Conservation (phyloP, 2,113 vertebrate genomes). For the Sylvilagus bachmani region DNA sequence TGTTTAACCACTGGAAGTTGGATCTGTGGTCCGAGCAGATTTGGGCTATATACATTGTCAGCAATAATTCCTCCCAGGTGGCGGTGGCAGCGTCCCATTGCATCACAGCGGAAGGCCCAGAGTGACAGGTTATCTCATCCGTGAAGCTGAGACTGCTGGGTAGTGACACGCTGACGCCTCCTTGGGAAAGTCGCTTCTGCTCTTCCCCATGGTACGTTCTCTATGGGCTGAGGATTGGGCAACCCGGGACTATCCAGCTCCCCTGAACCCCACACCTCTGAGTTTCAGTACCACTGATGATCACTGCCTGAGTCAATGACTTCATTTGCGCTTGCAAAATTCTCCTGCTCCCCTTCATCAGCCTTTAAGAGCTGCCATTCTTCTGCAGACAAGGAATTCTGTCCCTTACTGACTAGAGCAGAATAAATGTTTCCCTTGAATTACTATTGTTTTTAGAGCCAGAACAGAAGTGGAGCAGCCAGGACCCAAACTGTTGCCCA, state of each 20-base stretch:
- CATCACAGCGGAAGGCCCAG: not conserved
- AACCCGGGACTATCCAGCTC: not conserved
- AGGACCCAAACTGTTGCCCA: no score
- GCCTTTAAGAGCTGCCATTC: not conserved
- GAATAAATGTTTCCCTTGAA: not conserved
- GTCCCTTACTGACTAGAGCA: not conserved
- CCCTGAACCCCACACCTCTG: not conserved
- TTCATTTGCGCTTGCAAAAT: not conserved
- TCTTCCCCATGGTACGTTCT: not conserved
- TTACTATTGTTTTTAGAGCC: not conserved
- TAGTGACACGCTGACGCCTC: not conserved
- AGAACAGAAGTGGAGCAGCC: no score
- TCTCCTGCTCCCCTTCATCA: not conserved
- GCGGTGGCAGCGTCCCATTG: not conserved
- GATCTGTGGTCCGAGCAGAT: not conserved
- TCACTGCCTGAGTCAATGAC: conserved; percentile 6
- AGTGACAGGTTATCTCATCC: not conserved
- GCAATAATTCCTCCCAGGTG: not conserved
- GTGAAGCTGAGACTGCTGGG: not conserved
- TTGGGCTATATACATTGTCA: not conserved
- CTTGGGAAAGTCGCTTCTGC: not conserved
- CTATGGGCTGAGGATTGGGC: not conserved
- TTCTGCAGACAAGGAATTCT: not conserved
- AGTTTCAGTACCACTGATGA: not conserved
- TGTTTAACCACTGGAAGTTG: not conserved